Evolutionary conservation across 2,888 invertebrate genomes (phyloP).

Genomic region (Meteorus cinctellus): DNA sequence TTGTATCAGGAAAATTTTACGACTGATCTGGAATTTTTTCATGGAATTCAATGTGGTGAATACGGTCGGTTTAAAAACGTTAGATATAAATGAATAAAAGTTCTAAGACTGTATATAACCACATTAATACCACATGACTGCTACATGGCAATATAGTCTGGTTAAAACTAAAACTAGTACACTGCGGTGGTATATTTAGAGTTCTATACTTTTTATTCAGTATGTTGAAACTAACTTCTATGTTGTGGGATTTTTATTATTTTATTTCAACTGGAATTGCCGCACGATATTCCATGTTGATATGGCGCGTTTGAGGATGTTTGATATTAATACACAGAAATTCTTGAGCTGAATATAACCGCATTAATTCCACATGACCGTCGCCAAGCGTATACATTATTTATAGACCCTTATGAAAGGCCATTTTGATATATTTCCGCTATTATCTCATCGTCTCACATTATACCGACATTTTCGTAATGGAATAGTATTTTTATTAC

Average conservation of each 20-base stretch:
- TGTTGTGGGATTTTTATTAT: not conserved
- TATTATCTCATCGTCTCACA: conserved; percentile 15
- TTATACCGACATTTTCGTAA: not conserved
- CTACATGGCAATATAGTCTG: too few species aligned
- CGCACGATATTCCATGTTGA: not conserved
- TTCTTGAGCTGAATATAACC: conserved; percentile 26
- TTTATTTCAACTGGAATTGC: not conserved
- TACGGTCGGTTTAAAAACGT: not conserved
- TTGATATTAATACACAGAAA: not conserved
- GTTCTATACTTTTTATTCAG: too few species aligned
- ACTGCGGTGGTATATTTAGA: too few species aligned
- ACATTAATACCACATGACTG: too few species aligned
- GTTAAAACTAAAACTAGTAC: too few species aligned
- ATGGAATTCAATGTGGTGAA: too few species aligned
- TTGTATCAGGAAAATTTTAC: too few species aligned
- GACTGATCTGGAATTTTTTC: too few species aligned
- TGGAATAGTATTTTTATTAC: not conserved
- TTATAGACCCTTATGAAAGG: conserved; percentile 33
- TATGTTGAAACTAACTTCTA: not conserved
- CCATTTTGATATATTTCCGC: conserved; percentile 31
- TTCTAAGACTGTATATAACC: not conserved
- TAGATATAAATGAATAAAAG: not conserved
- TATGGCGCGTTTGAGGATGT: not conserved
- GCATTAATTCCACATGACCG: conserved; percentile 27
- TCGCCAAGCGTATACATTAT: conserved; percentile 18